Evolutionary conservation across 2,113 vertebrate genomes (phyloP), one percentile per base, ranked within the genome.

Genomic region (Oceanites oceanicus): DNA sequence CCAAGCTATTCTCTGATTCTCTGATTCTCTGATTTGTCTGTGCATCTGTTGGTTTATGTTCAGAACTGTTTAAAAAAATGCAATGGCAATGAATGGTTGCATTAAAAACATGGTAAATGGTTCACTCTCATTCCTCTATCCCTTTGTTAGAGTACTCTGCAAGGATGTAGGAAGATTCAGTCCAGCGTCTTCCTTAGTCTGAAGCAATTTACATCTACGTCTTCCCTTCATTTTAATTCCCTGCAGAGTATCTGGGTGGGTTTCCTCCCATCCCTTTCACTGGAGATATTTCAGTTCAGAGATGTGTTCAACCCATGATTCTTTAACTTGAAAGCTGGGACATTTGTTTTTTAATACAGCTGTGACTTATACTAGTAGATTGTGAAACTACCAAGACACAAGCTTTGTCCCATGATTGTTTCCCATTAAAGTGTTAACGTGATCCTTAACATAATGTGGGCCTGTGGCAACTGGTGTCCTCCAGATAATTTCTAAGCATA

Each of bases 391-490:
- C 44, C 22, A 26, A 11, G 19, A 77, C 40, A 77, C 13, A 47
- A 22, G 4, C 26, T 22, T 17, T 30, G 22, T 32, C 27, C 12
- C 7, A 6, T 56, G 27, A 10, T 16, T 73, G 11, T 23, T 49
- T 94, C 45, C 11, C 1, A 1, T 66, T 38, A 21, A 76, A 21
- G 3, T 10, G 11, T 22, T 56, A 61, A 22, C 1, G 0, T 34
- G 40, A 53, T 38, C 58, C 25, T 52, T 34, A 27, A 44, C 34
- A 44, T 15, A 67, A 10, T 15, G 7, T 50, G 21, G 15, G 6
- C 34, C 53, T 78, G 27, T 56, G 27, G 23, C 25, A 73, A 32
- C 6, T 18, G 22, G 3, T 32, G 21, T 53, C 38, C 25, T 81
- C 44, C 50, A 65, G 13, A 65, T 8, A 32, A 59, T 10, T 78